phyloP scores from a whole-genome alignment of 2,113 vertebrate genomes.

The Notechis scutatus region DNA sequence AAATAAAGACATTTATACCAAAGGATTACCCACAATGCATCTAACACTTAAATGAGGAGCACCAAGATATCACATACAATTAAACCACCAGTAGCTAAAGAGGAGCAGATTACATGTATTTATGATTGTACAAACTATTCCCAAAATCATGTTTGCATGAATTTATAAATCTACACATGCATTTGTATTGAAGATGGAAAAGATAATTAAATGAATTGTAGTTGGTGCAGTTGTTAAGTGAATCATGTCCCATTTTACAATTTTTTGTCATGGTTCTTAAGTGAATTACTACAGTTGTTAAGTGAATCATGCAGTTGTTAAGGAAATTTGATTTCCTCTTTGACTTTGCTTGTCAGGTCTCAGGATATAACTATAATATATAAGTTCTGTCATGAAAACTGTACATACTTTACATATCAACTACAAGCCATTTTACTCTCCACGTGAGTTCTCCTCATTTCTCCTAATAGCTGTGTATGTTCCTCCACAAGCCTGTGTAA shows the following conservation, averaged over 20 bases:
- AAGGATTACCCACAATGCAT: neutral
- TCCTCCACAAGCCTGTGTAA: too few species aligned
- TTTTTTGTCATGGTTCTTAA: neutral
- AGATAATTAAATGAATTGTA: neutral
- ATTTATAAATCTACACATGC: neutral
- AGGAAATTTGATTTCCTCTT: neutral
- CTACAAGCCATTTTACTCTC: too few species aligned
- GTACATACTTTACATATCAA: too few species aligned
- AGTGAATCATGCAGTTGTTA: neutral
- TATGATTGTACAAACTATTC: neutral
- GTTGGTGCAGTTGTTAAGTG: neutral
- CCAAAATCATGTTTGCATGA: neutral
- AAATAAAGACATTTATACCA: neutral
- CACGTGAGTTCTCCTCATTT: too few species aligned
- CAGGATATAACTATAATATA: too few species aligned
- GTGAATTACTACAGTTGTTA: neutral
- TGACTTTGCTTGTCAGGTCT: neutral
- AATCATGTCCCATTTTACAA: neutral
- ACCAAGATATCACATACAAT: neutral
- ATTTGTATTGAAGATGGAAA: neutral
- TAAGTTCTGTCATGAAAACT: too few species aligned
- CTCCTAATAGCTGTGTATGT: too few species aligned
- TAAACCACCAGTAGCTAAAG: neutral
- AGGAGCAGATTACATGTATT: neutral
- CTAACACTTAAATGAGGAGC: neutral